These are phyloP conservation scores for Cryptus armator DNA, from an alignment of 2,888 invertebrate species.

Conservation along the genomic window DNA sequence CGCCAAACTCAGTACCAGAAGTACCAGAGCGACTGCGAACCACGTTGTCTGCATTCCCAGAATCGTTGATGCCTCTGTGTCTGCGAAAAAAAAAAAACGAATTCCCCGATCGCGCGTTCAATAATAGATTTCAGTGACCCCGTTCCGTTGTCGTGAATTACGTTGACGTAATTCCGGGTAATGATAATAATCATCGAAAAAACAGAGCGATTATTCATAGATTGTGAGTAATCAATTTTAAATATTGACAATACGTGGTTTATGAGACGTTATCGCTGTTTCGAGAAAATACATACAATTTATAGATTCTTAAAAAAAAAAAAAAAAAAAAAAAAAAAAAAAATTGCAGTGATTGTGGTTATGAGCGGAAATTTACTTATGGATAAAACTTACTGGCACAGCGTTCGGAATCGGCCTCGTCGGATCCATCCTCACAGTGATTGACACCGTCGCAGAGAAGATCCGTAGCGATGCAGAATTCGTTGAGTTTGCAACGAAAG, in stretches of 20 bases:
- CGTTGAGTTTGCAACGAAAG: constrained; percentile 94
- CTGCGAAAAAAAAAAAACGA: constrained; percentile 82
- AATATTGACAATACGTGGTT: constrained; percentile 6
- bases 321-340: background rate
- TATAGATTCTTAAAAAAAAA: background rate
- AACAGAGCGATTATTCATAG: background rate
- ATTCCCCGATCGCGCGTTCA: background rate
- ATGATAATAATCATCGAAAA: background rate
- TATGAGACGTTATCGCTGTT: background rate
- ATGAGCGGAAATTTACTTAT: background rate
- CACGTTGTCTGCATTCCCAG: constrained; percentile 91
- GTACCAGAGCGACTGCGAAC: constrained; percentile 91
- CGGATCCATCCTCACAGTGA: constrained; percentile 97
- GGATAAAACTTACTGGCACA: constrained; percentile 92
- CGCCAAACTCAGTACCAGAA: constrained; percentile 89
- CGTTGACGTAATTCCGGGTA: background rate
- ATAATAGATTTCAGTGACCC: background rate
- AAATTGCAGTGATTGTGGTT: background rate
- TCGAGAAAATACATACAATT: background rate
- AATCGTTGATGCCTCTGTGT: constrained; percentile 88
- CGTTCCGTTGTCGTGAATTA: constrained; percentile 13
- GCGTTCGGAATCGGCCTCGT: constrained; percentile 93
- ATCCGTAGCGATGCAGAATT: constrained; percentile 97
- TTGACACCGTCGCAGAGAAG: constrained; percentile 96
- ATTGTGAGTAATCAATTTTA: constrained; percentile 28